Evolutionary conservation across 2,888 invertebrate species (phyloP).

Genomic region (Limnephilus rhombicus): DNA sequence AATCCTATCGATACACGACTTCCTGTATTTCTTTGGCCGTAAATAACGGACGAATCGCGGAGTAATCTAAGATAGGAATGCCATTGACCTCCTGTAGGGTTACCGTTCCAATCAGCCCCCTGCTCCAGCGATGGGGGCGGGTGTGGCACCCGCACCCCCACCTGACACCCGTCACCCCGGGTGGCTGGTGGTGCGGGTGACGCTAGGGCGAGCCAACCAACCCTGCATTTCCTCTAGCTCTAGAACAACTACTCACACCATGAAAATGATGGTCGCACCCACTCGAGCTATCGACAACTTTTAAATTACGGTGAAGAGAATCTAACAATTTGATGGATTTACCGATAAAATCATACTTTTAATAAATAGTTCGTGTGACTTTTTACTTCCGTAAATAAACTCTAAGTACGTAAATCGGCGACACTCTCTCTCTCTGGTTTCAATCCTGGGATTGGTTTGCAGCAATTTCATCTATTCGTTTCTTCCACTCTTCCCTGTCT

Average conservation of each 20-base stretch:
- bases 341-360: background rate
- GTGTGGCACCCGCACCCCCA: constrained; percentile 20
- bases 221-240: background rate
- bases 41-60: constrained; percentile 47
- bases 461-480: too few relatives aligned
- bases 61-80: constrained; percentile 60
- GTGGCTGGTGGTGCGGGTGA: background rate
- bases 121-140: background rate
- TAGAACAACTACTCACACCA: background rate
- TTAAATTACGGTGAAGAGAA: background rate
- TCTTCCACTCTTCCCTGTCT: too few relatives aligned
- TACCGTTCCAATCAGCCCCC: constrained; percentile 61
- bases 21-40: constrained; percentile 42
- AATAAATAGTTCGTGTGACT: too few relatives aligned
- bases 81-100: constrained; percentile 59
- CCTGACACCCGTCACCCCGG: constrained; percentile 25
- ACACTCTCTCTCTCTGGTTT: too few relatives aligned
- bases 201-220: background rate
- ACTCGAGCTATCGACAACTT: constrained; percentile 34
- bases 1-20: constrained; percentile 32
- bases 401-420: too few relatives aligned
- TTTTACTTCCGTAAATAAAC: too few relatives aligned
- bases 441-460: too few relatives aligned
- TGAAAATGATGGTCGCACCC: background rate
- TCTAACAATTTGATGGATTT: background rate